Evolutionary conservation across 2,113 vertebrate genomes (phyloP).

Genomic region (Alectura lathami): DNA sequence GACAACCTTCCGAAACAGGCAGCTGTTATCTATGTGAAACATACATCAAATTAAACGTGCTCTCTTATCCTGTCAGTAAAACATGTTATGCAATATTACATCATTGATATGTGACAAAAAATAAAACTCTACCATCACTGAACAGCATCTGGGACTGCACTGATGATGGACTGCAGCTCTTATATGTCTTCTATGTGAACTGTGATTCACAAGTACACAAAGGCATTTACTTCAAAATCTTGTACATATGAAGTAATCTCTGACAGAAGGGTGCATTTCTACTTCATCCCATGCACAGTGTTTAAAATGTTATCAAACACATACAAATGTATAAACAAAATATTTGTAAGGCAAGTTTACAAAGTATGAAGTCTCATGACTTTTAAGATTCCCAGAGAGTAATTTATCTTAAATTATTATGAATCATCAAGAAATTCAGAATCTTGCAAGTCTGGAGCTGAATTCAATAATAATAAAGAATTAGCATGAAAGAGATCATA

Average conservation of each 20-base stretch:
- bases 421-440: not conserved
- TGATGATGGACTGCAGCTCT: slow-evolving; percentile 1
- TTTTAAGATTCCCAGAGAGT: not conserved
- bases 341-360: not conserved
- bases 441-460: not conserved
- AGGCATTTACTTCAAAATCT: not conserved
- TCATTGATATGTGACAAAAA: slow-evolving; percentile 20
- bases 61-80: not conserved
- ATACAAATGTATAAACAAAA: not conserved
- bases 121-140: not conserved
- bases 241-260: not conserved
- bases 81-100: not conserved
- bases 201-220: not conserved
- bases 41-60: not conserved
- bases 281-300: not conserved
- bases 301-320: not conserved
- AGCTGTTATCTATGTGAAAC: not conserved
- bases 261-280: not conserved
- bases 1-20: slow-evolving; percentile 4
- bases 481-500: not conserved
- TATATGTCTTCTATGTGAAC: not conserved
- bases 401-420: not conserved
- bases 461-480: not conserved
- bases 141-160: slow-evolving; percentile 2
- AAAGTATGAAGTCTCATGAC: not conserved